Conservation (phyloP, 2,113 vertebrate species). For the Myanophis thanlyinensis region DNA sequence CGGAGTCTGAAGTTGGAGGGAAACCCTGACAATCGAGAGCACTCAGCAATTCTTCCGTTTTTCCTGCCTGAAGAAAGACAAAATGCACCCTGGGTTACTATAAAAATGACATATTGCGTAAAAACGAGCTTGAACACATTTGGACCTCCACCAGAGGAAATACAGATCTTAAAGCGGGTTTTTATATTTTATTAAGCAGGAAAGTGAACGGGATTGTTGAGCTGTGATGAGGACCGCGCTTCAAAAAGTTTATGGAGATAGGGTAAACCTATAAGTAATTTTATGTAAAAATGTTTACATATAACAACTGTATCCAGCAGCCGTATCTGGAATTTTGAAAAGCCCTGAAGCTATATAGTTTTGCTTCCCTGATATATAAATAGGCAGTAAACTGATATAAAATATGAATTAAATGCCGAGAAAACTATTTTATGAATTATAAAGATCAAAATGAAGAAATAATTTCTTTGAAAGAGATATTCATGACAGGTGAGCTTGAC, state of each 20-base stretch:
- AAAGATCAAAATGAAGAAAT: neutral
- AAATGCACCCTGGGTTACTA: neutral
- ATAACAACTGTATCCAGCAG: neutral
- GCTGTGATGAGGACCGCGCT: neutral
- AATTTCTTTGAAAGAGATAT: neutral
- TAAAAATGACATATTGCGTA: neutral
- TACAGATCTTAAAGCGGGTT: neutral
- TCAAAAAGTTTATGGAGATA: neutral
- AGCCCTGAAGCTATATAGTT: neutral
- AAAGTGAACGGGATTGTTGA: neutral
- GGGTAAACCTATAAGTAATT: neutral
- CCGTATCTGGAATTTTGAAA: neutral
- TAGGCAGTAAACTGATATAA: neutral
- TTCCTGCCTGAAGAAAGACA: conserved; percentile 75
- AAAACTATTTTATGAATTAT: neutral
- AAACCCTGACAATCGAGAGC: conserved; percentile 84
- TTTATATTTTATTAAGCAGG: neutral
- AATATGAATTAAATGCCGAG: neutral
- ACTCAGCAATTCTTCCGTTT: conserved; percentile 81
- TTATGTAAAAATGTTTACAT: neutral
- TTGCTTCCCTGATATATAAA: neutral
- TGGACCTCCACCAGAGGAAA: neutral
- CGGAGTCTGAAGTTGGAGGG: conserved; percentile 78
- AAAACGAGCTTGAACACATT: neutral
- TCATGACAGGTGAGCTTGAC: neutral